Evolutionary conservation across 2,797 vertebrate species (phyloP).

Genomic region (Phrynocephalus forsythii): DNA sequence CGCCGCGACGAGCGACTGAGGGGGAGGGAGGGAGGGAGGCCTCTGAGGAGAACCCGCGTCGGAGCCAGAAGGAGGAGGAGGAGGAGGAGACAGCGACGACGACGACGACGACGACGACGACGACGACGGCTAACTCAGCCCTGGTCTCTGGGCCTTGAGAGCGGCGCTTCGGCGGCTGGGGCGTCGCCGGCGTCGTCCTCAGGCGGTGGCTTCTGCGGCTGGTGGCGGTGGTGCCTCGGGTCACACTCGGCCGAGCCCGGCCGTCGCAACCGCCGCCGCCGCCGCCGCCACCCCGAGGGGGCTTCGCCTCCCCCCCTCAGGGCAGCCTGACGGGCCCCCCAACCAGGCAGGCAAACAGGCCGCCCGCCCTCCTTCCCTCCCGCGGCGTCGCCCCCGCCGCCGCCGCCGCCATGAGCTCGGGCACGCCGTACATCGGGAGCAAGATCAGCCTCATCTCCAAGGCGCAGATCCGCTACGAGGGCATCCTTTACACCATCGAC

Average conservation of each 20-base stretch:
- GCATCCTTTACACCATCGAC: constrained; percentile 94
- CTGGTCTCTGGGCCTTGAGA: background rate
- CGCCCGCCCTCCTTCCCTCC: background rate
- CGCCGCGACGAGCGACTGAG: background rate
- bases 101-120: background rate
- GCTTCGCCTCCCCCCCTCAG: background rate
- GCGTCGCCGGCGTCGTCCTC: background rate
- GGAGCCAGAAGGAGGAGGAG: no score
- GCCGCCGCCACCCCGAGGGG: background rate
- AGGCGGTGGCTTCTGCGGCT: no score
- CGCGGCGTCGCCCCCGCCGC: constrained; percentile 7
- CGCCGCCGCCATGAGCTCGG: constrained; percentile 82
- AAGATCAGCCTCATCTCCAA: constrained; percentile 93
- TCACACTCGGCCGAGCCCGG: background rate
- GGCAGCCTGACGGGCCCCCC: background rate
- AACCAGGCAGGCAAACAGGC: background rate
- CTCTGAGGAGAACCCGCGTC: background rate
- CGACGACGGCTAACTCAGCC: background rate
- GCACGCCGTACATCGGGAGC: constrained; percentile 89
- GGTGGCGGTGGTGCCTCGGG: background rate
- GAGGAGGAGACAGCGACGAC: no score
- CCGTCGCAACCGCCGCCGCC: background rate
- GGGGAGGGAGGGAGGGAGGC: background rate
- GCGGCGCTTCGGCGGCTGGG: background rate
- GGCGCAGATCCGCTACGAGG: constrained; percentile 95